Evolutionary conservation across 2,888 invertebrate species (phyloP), one percentile per base, ranked within the genome.

Genomic region (Bombylius major): DNA sequence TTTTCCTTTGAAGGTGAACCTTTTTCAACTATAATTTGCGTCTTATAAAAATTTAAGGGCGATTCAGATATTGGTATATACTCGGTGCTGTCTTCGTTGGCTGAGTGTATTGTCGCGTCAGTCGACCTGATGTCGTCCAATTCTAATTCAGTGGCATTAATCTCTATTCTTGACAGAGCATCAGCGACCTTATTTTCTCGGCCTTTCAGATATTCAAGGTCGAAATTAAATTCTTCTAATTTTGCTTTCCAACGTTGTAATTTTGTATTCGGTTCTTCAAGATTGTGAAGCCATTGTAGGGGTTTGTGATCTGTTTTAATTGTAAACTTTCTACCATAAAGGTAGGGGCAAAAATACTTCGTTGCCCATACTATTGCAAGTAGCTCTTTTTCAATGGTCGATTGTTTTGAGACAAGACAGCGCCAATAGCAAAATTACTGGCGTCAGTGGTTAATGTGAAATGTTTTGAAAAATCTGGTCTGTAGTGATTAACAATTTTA

Each of bases 251-350:
- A 55, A 5, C 71, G 46, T 9, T 64, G 66, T 9, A 71, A 57
- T 58, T 69, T 63, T 0, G 66, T 66, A 36, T 65, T 67, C 0
- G 70, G 70, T n/a, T 72, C 69, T 61, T 71, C 70, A 0, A 70
- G 44, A 1, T 60, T 65, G 62, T 68, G 65, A 0, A 72, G 51
- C 67, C 69, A 72, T 5, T 60, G 62, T 4, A 72, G 54, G 0
- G 70, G 69, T 55, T 65, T 60, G 55, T 73, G 72, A 52, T 75
- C 73, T 0, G 70, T 73, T 5, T 66, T 63, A 0, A 73, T 68
- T 0, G 56, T 65, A 45, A 74, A 72, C 52, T 65, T 64, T 44
- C 61, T 61, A 4, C 67, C 68, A 34, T 67, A 68, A 5, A 70
- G n/a, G 23, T 69, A 69, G 1, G 66, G 67, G 34, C 68, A 45